These are phyloP conservation scores for Lepidurus apus DNA, from an alignment of 1,140 invertebrate species.

Conservation along the genomic window DNA sequence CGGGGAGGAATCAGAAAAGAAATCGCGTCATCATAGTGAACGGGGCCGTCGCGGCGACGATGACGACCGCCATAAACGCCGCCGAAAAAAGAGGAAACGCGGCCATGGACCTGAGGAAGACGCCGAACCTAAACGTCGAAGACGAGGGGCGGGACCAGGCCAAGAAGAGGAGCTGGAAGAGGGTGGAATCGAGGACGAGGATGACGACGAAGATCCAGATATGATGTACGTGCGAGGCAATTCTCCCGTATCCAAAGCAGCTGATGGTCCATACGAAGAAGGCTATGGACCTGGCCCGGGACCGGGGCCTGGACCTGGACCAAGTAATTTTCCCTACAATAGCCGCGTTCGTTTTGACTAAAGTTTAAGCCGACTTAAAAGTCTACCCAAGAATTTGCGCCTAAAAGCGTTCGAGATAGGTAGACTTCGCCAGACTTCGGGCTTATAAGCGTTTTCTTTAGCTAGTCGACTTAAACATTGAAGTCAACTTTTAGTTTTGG, in stretches of 20 bases:
- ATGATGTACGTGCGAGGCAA: slow-evolving; percentile 71
- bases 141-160: slow-evolving; percentile 39
- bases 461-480: too few relatives aligned
- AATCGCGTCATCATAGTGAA: background rate
- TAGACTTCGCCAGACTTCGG: too few relatives aligned
- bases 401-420: too few relatives aligned
- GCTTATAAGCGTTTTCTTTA: too few relatives aligned
- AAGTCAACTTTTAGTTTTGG: too few relatives aligned
- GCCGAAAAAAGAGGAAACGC: slow-evolving; percentile 30
- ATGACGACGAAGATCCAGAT: slow-evolving; percentile 67
- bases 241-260: slow-evolving; percentile 43
- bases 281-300: background rate
- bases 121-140: slow-evolving; percentile 32
- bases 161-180: slow-evolving; percentile 40
- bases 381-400: too few relatives aligned
- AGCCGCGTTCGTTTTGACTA: too few relatives aligned
- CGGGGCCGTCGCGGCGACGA: background rate
- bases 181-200: slow-evolving; percentile 44
- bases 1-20: slow-evolving; percentile 22
- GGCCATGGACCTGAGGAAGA: slow-evolving; percentile 31
- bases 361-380: too few relatives aligned
- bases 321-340: too few relatives aligned
- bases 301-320: background rate
- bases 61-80: slow-evolving; percentile 3
- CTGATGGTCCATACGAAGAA: background rate